Evolutionary conservation across 2,797 vertebrate genomes (phyloP).

Genomic region (Helostoma temminkii): DNA sequence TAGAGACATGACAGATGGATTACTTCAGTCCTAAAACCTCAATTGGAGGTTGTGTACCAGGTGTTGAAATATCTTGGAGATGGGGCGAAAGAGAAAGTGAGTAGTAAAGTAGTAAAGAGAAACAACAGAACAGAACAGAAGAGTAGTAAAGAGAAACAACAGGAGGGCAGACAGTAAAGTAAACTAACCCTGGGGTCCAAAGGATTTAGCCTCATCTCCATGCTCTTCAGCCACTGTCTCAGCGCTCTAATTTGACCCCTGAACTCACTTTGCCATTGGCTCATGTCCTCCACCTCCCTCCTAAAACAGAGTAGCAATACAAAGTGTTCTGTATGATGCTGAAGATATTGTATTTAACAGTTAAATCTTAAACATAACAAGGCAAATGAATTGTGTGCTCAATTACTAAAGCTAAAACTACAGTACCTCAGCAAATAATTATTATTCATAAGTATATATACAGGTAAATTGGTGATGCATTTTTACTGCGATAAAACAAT

Average conservation of each 20-base stretch:
- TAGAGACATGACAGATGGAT: conserved; percentile 5
- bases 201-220: conserved; percentile 86
- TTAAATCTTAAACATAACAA: not conserved
- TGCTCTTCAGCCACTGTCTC: conserved; percentile 85
- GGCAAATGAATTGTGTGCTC: too few relatives aligned
- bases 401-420: conserved; percentile 3
- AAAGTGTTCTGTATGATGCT: not conserved
- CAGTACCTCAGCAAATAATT: not conserved
- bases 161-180: conserved; percentile 14
- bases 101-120: conserved; percentile 1
- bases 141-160: conserved; percentile 11
- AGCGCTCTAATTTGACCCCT: conserved; percentile 86
- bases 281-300: conserved; percentile 70
- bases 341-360: not conserved
- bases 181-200: conserved; percentile 79
- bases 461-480: not conserved
- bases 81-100: not conserved
- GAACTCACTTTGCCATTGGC: conserved; percentile 82
- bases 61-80: not conserved
- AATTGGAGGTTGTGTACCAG: not conserved
- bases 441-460: not conserved
- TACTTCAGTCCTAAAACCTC: not conserved
- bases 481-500: not conserved
- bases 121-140: too few relatives aligned
- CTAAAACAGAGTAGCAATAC: conserved; percentile 47